Evolutionary conservation across 2,888 invertebrate species (phyloP), one percentile per base, ranked within the genome.

Genomic region (Drosophila emarginata): DNA sequence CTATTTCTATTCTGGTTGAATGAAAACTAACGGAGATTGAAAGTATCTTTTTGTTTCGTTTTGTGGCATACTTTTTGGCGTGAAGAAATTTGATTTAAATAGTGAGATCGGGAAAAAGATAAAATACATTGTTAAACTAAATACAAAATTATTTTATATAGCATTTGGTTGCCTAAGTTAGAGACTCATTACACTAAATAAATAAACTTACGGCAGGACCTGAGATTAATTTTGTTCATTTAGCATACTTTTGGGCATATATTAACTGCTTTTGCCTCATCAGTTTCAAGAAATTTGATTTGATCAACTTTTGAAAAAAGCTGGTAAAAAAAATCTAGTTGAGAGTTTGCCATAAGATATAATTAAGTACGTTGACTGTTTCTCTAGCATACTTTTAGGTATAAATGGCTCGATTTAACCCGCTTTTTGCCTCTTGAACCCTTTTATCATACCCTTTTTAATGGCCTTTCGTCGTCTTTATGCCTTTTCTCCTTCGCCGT

Each of bases 1-100:
- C 69, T 64, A 67, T 66, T 72, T 73, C 56, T 18, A 65, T 61
- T 72, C 50, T 9, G 18, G 21, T 45, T 45, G 21, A 21, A 21
- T 21, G 45, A 18, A 45, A 45, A 45, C 45, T 11, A 45, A 45
- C 45, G 18, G 45, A 45, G 45, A 21, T 45, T 45, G 21, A 45
- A 45, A 45, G 45, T 45, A 45, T 21, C 26, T 3, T 28, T 0
- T 4, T 36, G 26, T 39, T 58, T 64, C 21, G 54, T 45, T 18
- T 36, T 26, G 26, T 23, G 15, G 5, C 40, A 40, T 40, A 40
- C 7, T 45, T 52, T 36, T 18, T 32, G 15, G n/a, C 18, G 15
- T 12, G 15, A 1, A 5, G 12, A 45, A 45, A 45, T 32, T 9
- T 32, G 32, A 32, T 32, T 32, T 32, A 26, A 26, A 26, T 26